These are phyloP conservation scores for Uropetala carovei DNA, from an alignment of 2,888 invertebrate species.

Conservation along the genomic window DNA sequence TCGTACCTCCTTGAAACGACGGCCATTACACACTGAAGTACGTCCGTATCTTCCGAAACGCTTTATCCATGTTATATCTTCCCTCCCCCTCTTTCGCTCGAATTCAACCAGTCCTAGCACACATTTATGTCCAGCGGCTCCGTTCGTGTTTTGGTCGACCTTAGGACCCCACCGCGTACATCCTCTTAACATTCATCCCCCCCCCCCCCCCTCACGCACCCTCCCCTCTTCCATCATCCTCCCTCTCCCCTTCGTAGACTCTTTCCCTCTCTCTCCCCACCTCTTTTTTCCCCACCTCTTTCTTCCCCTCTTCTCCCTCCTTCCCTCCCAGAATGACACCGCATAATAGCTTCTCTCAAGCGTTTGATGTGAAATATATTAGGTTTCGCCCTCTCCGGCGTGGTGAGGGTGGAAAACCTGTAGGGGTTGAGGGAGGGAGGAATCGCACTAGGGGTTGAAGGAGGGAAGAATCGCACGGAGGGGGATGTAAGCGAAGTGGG, in stretches of 20 bases:
- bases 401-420: neutral
- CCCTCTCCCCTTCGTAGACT: neutral
- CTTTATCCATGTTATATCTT: too few relatives aligned
- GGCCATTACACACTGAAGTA: neutral
- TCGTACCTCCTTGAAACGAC: neutral
- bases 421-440: neutral
- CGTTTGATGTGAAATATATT: slow-evolving; percentile 66
- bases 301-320: neutral
- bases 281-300: neutral
- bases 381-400: slow-evolving; percentile 43
- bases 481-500: neutral
- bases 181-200: neutral
- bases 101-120: neutral
- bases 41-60: neutral
- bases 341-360: slow-evolving; percentile 66
- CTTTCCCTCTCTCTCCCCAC: neutral
- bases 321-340: slow-evolving; percentile 15
- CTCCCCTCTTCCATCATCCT: neutral
- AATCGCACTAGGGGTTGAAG: slow-evolving; percentile 11
- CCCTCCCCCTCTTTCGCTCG: neutral
- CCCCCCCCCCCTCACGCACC: neutral
- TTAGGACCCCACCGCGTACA: neutral
- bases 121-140: neutral
- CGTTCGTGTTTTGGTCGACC: slow-evolving; percentile 4
- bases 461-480: neutral